Percentiles rank a stretch among this genome's conserved stretches.
phyloP scores from a whole-genome alignment of 2,888 invertebrate species.

The Sericinus montela region DNA sequence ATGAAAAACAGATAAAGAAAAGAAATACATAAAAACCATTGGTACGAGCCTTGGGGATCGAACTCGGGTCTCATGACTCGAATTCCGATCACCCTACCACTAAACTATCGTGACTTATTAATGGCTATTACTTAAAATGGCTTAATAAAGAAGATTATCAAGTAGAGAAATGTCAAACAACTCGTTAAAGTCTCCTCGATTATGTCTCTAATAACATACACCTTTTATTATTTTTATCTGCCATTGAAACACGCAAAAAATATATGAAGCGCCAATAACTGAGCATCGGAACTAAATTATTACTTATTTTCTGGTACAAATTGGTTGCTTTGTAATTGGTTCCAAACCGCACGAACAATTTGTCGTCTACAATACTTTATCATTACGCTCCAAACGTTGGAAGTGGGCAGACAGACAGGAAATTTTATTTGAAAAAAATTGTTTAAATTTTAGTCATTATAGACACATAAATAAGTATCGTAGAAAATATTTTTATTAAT shows the following conservation, averaged over 20 bases:
- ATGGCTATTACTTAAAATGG: no score
- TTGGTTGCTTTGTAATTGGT: constrained; percentile 43
- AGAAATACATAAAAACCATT: no score
- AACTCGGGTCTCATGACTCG: no score
- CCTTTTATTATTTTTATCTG: not conserved
- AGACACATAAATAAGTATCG: not conserved
- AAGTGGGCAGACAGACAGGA: constrained; percentile 29
- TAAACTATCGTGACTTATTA: no score
- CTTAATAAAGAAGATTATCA: no score
- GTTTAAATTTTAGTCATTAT: not conserved
- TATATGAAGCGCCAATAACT: constrained; percentile 1
- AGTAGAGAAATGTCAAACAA: not conserved
- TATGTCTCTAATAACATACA: not conserved
- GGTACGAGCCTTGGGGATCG: no score
- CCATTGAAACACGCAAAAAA: constrained; percentile 1
- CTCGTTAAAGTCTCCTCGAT: not conserved
- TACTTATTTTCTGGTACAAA: constrained; percentile 41
- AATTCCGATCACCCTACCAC: no score
- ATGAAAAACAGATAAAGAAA: no score
- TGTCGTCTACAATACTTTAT: constrained; percentile 30
- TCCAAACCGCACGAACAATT: constrained; percentile 36
- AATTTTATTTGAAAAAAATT: not conserved
- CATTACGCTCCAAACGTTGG: constrained; percentile 41
- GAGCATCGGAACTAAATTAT: constrained; percentile 28
- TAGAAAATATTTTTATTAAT: no score